Percentiles rank a stretch among this genome's conserved stretches.
phyloP scores from a whole-genome alignment of 2,113 vertebrate species.

The Zingel zingel region DNA sequence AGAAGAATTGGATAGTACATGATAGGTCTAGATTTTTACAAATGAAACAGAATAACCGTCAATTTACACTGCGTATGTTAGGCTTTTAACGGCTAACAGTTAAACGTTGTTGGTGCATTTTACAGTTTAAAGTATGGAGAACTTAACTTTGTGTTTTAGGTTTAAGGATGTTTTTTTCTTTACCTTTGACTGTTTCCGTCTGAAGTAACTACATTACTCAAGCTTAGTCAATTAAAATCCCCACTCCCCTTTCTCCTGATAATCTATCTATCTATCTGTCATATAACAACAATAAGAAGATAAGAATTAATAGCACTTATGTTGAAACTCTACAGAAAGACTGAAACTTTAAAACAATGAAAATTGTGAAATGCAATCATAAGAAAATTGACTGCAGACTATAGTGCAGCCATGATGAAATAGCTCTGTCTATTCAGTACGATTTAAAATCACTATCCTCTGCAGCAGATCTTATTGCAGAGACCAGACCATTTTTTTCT shows the following conservation, averaged over 20 bases:
- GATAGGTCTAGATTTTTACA: background rate
- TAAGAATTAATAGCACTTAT: background rate
- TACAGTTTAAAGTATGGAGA: too few species aligned
- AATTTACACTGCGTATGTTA: background rate
- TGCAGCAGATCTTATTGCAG: constrained; percentile 41
- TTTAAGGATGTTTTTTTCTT: too few species aligned
- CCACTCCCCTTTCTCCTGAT: background rate
- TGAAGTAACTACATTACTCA: too few species aligned
- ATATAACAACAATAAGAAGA: background rate
- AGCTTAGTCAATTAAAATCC: too few species aligned
- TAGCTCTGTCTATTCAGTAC: constrained; percentile 5
- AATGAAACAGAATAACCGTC: background rate
- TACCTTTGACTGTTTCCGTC: too few species aligned
- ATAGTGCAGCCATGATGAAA: constrained; percentile 26
- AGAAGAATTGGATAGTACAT: background rate
- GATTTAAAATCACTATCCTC: constrained; percentile 15
- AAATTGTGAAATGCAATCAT: background rate
- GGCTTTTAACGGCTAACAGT: too few species aligned
- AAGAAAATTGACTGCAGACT: background rate
- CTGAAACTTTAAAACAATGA: background rate
- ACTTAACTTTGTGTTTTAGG: too few species aligned
- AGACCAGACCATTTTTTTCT: constrained; percentile 26
- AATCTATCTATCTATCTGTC: background rate
- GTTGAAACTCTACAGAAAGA: background rate
- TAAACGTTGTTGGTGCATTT: too few species aligned